Base-by-base conservation (phyloP, 1,140 invertebrate genomes). In the Tribolium castaneum region DNA sequence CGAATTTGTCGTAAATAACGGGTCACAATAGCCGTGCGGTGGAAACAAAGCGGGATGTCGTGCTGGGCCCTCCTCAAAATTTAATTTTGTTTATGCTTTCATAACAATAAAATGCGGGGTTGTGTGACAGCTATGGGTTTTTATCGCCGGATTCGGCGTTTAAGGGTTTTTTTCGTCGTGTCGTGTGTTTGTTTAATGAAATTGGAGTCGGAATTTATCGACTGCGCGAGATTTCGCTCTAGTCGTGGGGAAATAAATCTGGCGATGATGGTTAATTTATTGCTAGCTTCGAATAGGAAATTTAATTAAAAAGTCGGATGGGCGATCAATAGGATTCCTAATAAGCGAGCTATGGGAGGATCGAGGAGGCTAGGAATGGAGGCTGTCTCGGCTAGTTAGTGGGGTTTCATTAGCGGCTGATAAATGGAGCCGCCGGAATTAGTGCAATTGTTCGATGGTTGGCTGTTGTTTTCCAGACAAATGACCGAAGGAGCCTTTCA, bases 331-430 rank as follows among this genome's bases (percentile, higher is more conserved):
- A 62, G 59, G 14, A 66, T 66, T 66, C 59, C 22, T 66, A 34
- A 35, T 66, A 66, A 66, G 34, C 30, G 19, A 66, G 4, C 10
- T 19, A 66, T 66, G 12, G n/a, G 25, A 3, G 30, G 34, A 35
- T 66, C 25, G 25, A 30, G 25, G 25, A 30, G 6, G 10, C 22
- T 6, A 6, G n/a, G 59, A 66, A 66, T 66, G 30, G 51, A 51
- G 35, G 50, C 72, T 75, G 72, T 75, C 72, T 56, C 10, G 30
- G 72, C 49, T 75, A 75, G 72, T 75, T 75, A 75, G 72, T 13
- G 59, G 35, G 30, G 19, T 54, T 75, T 75, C 72, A 75, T 75
- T 75, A 75, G 49, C 13, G 16, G 12, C 51, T 75, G 72, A 75
- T 75, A 75, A 75, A 75, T 75, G 52, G 51, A 25, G 30, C 72